A percentile compares a stretch with the other conserved stretches of the same genome.
phyloP scores from a whole-genome alignment of 2,888 invertebrate genomes.

The Zeuzera pyrina region DNA sequence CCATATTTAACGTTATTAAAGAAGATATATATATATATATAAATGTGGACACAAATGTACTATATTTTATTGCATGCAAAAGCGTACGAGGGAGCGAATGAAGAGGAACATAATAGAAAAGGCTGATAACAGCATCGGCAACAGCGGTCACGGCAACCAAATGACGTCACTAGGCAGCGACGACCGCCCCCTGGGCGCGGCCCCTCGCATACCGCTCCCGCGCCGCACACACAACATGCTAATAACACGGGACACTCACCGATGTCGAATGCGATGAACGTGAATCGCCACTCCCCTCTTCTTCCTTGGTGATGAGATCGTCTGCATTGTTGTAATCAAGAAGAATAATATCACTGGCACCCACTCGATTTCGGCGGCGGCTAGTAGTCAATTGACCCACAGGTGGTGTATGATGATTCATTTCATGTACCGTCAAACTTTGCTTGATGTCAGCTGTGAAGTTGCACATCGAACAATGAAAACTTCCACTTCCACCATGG shows the following conservation, averaged over 20 bases:
- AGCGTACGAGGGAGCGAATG: slow-evolving; percentile 36
- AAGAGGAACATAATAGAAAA: slow-evolving; percentile 22
- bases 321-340: slow-evolving; percentile 27
- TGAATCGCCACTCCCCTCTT: slow-evolving; percentile 67
- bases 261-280: slow-evolving; percentile 55
- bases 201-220: slow-evolving; percentile 29
- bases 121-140: slow-evolving; percentile 25
- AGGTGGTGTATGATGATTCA: slow-evolving; percentile 90
- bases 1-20: too few relatives aligned
- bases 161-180: slow-evolving; percentile 48
- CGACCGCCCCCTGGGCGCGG: slow-evolving; percentile 30
- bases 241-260: slow-evolving; percentile 63
- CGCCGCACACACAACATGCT: slow-evolving; percentile 12
- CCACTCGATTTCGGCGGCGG: slow-evolving; percentile 81
- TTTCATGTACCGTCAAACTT: slow-evolving; percentile 91
- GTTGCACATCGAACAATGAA: slow-evolving; percentile 89
- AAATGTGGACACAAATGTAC: too few relatives aligned
- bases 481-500: slow-evolving; percentile 89
- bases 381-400: slow-evolving; percentile 76
- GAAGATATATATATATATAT: too few relatives aligned
- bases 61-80: too few relatives aligned
- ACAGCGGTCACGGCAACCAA: slow-evolving; percentile 35
- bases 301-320: slow-evolving; percentile 52
- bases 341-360: slow-evolving; percentile 76
- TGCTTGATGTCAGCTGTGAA: slow-evolving; percentile 94